These are phyloP conservation scores for Drosophila cognata DNA, from an alignment of 2,888 invertebrate species.

Conservation along the genomic window DNA sequence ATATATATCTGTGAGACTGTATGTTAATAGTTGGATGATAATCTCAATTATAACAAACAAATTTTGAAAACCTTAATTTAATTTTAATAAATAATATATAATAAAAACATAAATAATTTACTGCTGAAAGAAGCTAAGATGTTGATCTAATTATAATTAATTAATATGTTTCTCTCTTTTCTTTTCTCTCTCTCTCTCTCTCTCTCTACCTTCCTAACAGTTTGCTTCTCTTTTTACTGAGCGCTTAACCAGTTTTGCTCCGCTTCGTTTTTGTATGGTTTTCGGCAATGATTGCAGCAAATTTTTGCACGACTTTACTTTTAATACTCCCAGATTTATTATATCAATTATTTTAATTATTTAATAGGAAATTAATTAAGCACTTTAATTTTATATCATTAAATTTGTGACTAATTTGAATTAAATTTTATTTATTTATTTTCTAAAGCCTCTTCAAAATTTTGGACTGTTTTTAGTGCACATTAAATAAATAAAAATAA, in stretches of 20 bases:
- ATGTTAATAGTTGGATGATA: background rate
- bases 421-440: background rate
- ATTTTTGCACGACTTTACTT: background rate
- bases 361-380: background rate
- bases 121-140: background rate
- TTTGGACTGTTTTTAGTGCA: background rate
- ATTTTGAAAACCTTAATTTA: background rate
- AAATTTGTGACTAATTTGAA: background rate
- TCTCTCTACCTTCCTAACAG: background rate
- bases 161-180: background rate
- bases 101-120: background rate
- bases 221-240: too few relatives aligned
- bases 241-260: background rate
- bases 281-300: background rate
- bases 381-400: background rate
- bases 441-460: background rate
- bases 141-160: background rate
- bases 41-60: background rate
- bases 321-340: background rate
- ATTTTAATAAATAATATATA: background rate
- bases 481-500: background rate
- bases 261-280: background rate
- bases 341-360: background rate
- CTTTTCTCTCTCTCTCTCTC: background rate
- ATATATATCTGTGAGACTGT: background rate